phyloP scores from a whole-genome alignment of 2,113 vertebrate genomes.

The Dicrurus megarhynchus region DNA sequence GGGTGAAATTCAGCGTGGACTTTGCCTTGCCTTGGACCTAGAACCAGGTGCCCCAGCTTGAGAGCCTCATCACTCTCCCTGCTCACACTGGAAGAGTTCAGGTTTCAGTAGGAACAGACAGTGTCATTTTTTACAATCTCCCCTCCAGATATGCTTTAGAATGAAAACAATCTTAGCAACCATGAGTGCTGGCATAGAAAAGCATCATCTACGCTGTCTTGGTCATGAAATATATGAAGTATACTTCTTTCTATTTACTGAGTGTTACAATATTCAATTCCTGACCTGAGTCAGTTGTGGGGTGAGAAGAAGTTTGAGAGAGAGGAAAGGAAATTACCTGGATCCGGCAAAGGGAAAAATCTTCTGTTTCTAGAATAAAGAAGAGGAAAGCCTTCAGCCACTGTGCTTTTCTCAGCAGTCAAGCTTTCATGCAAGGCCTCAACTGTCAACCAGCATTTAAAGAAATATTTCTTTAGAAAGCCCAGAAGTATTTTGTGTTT shows the following conservation, averaged over 20 bases:
- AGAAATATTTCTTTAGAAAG: slow-evolving; percentile 26
- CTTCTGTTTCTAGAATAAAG: slow-evolving; percentile 60
- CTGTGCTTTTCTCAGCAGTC: not conserved
- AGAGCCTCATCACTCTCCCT: not conserved
- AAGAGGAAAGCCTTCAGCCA: slow-evolving; percentile 27
- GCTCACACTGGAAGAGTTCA: not conserved
- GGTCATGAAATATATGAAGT: not conserved
- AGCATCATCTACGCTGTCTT: not conserved
- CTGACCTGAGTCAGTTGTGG: not conserved
- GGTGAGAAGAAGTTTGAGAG: not conserved
- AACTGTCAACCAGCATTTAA: not conserved
- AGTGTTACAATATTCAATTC: not conserved
- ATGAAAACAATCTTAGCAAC: not conserved
- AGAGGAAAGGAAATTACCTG: slow-evolving; percentile 57
- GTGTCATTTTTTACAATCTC: not conserved
- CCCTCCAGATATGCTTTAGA: not conserved
- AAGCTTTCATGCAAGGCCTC: not conserved
- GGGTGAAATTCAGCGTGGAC: not conserved
- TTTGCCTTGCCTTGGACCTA: not conserved
- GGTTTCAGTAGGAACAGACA: not conserved
- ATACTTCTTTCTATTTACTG: not conserved
- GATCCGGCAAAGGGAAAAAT: not conserved
- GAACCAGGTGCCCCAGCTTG: not conserved
- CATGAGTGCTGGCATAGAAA: not conserved
- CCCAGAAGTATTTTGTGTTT: slow-evolving; percentile 1